phyloP scores from a whole-genome alignment of 2,888 invertebrate species.

The Conomelus anceps region DNA sequence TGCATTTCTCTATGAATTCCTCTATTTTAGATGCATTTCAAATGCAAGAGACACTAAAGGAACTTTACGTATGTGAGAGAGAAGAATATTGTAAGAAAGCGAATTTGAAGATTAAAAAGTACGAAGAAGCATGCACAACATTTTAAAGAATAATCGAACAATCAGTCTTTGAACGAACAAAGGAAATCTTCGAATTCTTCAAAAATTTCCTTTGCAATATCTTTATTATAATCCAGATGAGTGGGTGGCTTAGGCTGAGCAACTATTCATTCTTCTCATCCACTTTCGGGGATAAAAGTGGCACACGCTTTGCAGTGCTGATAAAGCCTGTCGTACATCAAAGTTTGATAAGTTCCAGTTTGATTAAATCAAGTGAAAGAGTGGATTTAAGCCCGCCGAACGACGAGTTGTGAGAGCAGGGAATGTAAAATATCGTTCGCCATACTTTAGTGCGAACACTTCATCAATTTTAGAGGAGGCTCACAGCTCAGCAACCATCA shows the following conservation, averaged over 20 bases:
- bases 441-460: not conserved
- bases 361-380: not conserved
- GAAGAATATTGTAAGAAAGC: not conserved
- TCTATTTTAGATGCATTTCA: too few species aligned
- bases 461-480: not conserved
- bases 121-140: not conserved
- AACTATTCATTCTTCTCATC: not conserved
- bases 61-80: too few species aligned
- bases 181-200: not conserved
- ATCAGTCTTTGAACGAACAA: not conserved
- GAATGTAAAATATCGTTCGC: not conserved
- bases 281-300: not conserved
- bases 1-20: too few species aligned
- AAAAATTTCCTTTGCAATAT: not conserved
- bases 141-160: not conserved
- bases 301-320: too few species aligned
- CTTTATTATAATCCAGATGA: not conserved
- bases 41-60: too few species aligned
- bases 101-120: not conserved
- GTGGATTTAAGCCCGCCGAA: not conserved
- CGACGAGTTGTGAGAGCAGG: not conserved
- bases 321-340: not conserved
- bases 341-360: not conserved
- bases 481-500: not conserved
- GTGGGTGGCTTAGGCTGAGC: not conserved